Base-by-base conservation (phyloP, 2,113 vertebrate genomes). In the Tapirus terrestris region DNA sequence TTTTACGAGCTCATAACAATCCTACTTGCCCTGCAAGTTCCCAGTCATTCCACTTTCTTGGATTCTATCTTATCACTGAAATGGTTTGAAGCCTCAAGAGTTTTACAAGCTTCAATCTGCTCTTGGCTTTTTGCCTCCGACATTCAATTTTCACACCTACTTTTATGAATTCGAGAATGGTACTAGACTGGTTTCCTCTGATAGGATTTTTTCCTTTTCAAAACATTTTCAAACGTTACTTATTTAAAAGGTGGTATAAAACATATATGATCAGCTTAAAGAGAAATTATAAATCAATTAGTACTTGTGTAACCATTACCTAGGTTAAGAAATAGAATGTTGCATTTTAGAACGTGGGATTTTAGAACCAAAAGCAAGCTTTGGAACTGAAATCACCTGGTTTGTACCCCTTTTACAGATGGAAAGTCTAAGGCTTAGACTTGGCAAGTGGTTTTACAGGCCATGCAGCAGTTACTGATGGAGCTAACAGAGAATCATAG, bases 131-230 rank as follows among this genome's bases (percentile, higher is more conserved):
- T 89, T 51, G 67, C 94, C 96, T 97, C 9, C 39, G 88, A 98
- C 94, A 91, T 98, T 94, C 88, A 95, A 96, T 95, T 77, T 77
- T 97, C 68, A 87, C 96, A 94, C 92, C 43, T 89, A 85, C 75
- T 92, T 97, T 98, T 96, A 72, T 97, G 90, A 97, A 98, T 93
- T 96, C 83, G 83, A 92, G 96, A 84, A 60, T 97, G 84, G 76
- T 63, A 95, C n/a, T 84, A 94, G 75, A 90, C 97, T 93, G 16
- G 29, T 95, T 98, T 98, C 65, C 58, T 85, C 83, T 80, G 86
- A 83, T 80, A 92, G 61, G 58, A 53, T 65, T 84, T 94, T 63
- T 75, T 2, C 33, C 91, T 9, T 97, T 93, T 94, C 82, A 97
- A 91, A 68, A 93, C 90, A 97, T 83, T 96, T 96, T 96, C 79